Base-by-base conservation (phyloP, 2,888 invertebrate species). In the Aplocera efformata region DNA sequence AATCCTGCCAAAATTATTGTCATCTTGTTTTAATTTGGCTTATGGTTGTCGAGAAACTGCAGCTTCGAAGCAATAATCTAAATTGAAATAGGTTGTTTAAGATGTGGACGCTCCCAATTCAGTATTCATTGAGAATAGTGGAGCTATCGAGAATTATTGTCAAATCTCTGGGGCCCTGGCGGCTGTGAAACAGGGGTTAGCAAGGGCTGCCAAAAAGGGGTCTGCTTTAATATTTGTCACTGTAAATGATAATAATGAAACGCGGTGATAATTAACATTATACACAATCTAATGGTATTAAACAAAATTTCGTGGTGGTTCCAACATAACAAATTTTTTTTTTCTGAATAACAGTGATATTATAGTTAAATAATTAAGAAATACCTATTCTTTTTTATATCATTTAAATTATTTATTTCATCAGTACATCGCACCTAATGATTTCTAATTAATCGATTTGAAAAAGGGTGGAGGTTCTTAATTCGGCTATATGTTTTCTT, bases 51-150 rank as follows among this genome's bases (percentile, higher is more conserved):
- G 72, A 67, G 72, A 72, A 67, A 72, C 73, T 68, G 67, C 65
- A 67, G 58, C 57, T 53, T 51, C 56, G 50, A 45, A 68, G 78
- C 67, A 80, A 76, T 84, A 79, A 81, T 81, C 80, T 82, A 77
- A 85, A 85, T 85, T 84, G 83, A 77, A 86, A 82, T 70, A 73
- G 75, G 67, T 79, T 70, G 64, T 61, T 34, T 35, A 6, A 33
- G 45, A 42, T 44, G 33, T 42, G 59, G 65, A 60, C 60, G 67
- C 65, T 69, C 67, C 25, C 72, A 63, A 80, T 82, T 81, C 75
- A 64, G 78, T 82, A 84, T 84, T 85, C 86, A 84, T 81, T 79
- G 79, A 79, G 78, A 80, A 82, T 78, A 64, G 77, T 67, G 71
- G 55, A 67, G 77, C 80, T 73, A 77, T 75, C 58, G 75, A 74